Evolutionary conservation across 2,888 invertebrate genomes (phyloP).

Genomic region (Trachelus iudaicus): DNA sequence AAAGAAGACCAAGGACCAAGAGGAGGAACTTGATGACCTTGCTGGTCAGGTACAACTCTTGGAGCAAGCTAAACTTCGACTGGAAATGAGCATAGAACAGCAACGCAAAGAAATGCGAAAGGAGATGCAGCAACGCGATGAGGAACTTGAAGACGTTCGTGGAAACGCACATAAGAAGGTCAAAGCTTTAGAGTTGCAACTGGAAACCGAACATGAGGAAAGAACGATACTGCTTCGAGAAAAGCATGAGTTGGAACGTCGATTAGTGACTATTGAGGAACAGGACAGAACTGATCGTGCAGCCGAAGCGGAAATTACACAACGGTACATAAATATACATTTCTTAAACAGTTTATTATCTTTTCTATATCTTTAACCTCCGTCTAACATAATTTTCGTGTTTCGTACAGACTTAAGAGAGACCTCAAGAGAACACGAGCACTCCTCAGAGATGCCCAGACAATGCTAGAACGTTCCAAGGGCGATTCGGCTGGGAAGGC

Average conservation of each 20-base stretch:
- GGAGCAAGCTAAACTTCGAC: conserved; percentile 90
- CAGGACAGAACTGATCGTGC: conserved; percentile 78
- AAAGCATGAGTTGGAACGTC: conserved; percentile 90
- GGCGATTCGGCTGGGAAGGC: conserved; percentile 85
- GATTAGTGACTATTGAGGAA: conserved; percentile 83
- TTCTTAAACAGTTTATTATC: not conserved
- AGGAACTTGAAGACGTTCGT: conserved; percentile 92
- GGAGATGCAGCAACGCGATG: conserved; percentile 90
- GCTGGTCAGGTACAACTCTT: conserved; percentile 90
- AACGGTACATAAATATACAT: conserved; percentile 43
- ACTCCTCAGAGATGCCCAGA: conserved; percentile 89
- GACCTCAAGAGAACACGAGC: conserved; percentile 92
- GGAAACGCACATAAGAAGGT: conserved; percentile 93
- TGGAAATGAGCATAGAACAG: conserved; percentile 95
- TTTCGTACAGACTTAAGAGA: conserved; percentile 76
- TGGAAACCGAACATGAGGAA: conserved; percentile 94
- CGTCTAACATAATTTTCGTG: not conserved
- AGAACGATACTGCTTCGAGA: conserved; percentile 86
- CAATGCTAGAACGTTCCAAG: conserved; percentile 89
- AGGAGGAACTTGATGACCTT: conserved; percentile 95
- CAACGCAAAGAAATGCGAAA: conserved; percentile 90
- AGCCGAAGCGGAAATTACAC: conserved; percentile 70
- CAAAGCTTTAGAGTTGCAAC: conserved; percentile 88
- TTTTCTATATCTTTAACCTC: not conserved
- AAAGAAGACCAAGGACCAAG: conserved; percentile 85